Base-by-base conservation (phyloP, 2,888 invertebrate species). In the Dolichomitus sp. region DNA sequence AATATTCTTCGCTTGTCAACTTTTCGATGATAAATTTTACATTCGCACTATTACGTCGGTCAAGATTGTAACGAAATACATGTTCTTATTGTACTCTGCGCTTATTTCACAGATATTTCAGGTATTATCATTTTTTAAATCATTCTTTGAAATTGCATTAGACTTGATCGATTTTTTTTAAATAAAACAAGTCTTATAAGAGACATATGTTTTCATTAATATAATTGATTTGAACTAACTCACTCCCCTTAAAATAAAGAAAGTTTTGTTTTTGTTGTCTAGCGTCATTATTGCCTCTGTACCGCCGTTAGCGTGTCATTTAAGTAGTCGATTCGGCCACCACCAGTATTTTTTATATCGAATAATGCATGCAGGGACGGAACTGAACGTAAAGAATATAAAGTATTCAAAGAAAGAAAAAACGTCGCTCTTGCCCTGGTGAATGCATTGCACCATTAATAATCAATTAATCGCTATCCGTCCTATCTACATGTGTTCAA, bases 401-500 rank as follows among this genome's bases (percentile, higher is more conserved):
- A 61, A n/a, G 17, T 17, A 30, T 59, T 77, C 14, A n/a, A 30
- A 59, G 12, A 69, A 42, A 19, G n/a, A 6, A 54, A 30, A 59
- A 6, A 66, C 61, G 77, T 73, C 61, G 45, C 42, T 78, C 73
- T 65, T 78, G 73, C 78, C 54, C 33, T 45, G 27, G 30, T 37
- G 68, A 48, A 68, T 40, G 40, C 54, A 45, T 57, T 23, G 37
- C 30, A 69, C 45, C 66, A 50, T 66, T 75, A 33, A 57, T 61
- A 59, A 75, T 75, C 59, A 72, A 54, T 72, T 69, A 52, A 63
- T 68, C 72, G 48, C 61, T 81, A 77, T 81, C 81, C 80, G 77
- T 86, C 83, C 83, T 80, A 68, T 83, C 52, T 80, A 76, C 66
- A 83, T 80, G 74, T 84, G 83, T 83, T 80, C 75, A 78, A 76